Evolutionary conservation across 2,113 vertebrate species (phyloP), one percentile per base, ranked within the genome.

Genomic region (Chaetodon trifascialis): DNA sequence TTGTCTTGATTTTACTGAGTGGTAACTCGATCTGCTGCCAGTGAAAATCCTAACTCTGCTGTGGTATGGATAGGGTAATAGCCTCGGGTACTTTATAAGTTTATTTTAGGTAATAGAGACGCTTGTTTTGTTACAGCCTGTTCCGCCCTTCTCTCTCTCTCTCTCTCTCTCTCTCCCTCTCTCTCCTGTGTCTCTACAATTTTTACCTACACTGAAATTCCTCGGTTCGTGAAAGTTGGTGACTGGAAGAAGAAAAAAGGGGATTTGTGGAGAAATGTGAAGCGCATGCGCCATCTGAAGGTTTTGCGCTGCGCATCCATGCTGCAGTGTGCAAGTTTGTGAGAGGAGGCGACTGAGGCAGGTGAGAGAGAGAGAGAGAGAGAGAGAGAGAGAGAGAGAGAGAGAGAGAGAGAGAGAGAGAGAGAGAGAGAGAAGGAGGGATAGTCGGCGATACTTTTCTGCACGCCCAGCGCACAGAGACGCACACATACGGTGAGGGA

Each of bases 31-130:
- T 90, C 87, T 85, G 83, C 86, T 82, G 80, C 90, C 80, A 73
- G 88, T 88, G 88, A 89, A 94, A 94, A 94, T 89, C 89, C 94
- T 90, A 93, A 93, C 92, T 94, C 93, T 94, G 94, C 94, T 94
- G 94, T 96, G 95, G 95, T 94, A 86, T 40, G 90, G 95, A 93
- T 93, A 93, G 90, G 92, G 94, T 95, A 96, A 97, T 95, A 96
- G 96, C 95, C 96, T 58, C 70, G 89, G 94, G 95, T 95, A 89
- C 93, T 97, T 97, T 96, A 97, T 96, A 95, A 92, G 96, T 96
- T 97, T 97, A 97, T 97, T 97, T 96, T 96, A 95, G 96, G 96
- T 89, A 95, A 96, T 96, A 96, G 94, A 96, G 96, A 96, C 94
- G 91, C 93, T 92, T 96, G 95, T 96, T 97, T 97, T 96, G 96